phyloP scores from a whole-genome alignment of 2,888 invertebrate species.

The Trachelus iudaicus region DNA sequence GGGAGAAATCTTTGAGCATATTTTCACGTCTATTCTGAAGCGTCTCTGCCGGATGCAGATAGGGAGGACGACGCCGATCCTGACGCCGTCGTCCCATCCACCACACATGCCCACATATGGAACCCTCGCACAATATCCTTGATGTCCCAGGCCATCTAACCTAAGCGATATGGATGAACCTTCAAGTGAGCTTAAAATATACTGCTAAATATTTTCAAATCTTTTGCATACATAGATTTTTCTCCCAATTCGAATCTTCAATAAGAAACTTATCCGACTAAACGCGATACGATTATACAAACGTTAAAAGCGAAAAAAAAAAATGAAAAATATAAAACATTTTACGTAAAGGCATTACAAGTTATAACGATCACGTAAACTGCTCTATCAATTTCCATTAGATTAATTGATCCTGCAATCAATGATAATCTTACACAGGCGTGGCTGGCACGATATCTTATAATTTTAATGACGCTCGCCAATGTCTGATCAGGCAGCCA shows the following conservation, averaged over 20 bases:
- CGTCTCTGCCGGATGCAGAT: constrained; percentile 65
- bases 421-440: constrained; percentile 49
- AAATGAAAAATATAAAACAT: background rate
- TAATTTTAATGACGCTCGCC: constrained; percentile 50
- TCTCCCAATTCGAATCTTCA: background rate
- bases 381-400: constrained; percentile 29
- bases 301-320: background rate
- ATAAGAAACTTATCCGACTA: background rate
- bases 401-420: constrained; percentile 28
- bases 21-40: constrained; percentile 58
- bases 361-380: background rate
- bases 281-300: background rate
- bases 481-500: constrained; percentile 35
- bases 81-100: constrained; percentile 29
- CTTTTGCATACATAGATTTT: background rate
- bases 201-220: background rate
- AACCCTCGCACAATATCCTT: constrained; percentile 52
- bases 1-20: constrained; percentile 63
- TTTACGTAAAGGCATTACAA: background rate
- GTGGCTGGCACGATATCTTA: constrained; percentile 52
- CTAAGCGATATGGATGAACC: constrained; percentile 25
- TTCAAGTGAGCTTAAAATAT: constrained; percentile 50
- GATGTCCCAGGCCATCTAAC: constrained; percentile 62
- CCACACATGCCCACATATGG: constrained; percentile 45
- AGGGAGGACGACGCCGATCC: constrained; percentile 36